Evolutionary conservation across 2,113 vertebrate species (phyloP).

Genomic region (Nibea coibor): DNA sequence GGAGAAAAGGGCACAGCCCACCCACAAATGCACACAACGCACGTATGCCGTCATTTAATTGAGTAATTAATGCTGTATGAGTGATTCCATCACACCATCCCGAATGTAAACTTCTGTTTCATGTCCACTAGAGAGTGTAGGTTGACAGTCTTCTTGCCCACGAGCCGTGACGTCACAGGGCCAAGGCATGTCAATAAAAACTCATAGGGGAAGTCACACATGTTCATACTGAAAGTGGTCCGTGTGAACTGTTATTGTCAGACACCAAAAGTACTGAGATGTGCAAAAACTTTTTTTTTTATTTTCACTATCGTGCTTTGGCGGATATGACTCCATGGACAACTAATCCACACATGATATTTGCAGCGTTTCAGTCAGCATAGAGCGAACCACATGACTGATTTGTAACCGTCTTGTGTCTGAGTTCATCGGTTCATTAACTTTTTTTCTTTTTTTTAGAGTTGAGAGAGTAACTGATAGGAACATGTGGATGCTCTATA

Average conservation of each 20-base stretch:
- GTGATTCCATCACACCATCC: background rate
- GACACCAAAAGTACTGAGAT: background rate
- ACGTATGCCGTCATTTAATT: background rate
- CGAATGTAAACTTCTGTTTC: background rate
- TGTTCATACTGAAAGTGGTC: background rate
- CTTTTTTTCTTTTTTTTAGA: too few relatives aligned
- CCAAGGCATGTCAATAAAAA: background rate
- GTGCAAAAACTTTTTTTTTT: background rate
- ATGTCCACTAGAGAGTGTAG: slow-evolving; percentile 29
- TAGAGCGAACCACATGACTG: slow-evolving; percentile 15
- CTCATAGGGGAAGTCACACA: background rate
- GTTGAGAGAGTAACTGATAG: background rate
- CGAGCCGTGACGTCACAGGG: slow-evolving; percentile 4
- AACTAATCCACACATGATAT: background rate
- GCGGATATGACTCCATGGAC: background rate
- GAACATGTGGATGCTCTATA: background rate
- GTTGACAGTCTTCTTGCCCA: background rate
- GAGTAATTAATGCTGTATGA: background rate
- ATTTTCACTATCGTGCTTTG: background rate
- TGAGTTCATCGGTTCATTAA: too few relatives aligned
- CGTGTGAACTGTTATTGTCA: background rate
- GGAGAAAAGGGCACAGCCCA: background rate
- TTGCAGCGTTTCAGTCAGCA: background rate
- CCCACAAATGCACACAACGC: background rate
- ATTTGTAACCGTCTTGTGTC: slow-evolving; percentile 6